These are phyloP conservation scores for Agrilus mali DNA, from an alignment of 2,888 invertebrate genomes.

Conservation along the genomic window DNA sequence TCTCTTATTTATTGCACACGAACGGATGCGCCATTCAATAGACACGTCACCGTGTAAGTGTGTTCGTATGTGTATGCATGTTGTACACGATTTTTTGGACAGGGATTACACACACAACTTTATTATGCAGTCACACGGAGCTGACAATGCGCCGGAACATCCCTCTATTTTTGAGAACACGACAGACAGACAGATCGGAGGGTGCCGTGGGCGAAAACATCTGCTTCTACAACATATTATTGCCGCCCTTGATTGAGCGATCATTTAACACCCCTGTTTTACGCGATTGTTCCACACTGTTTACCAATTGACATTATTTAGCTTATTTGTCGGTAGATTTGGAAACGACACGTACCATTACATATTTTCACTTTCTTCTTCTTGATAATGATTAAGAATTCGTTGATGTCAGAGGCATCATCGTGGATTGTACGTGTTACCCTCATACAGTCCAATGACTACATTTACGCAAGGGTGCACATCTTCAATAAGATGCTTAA, in stretches of 20 bases:
- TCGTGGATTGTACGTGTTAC: background rate
- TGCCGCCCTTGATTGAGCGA: constrained; percentile 18
- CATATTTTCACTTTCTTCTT: too few species aligned
- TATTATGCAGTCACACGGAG: constrained; percentile 2
- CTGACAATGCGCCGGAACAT: constrained; percentile 10
- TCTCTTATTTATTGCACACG: too few species aligned
- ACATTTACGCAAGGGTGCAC: constrained; percentile 21
- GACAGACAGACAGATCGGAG: constrained; percentile 6
- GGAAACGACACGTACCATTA: too few species aligned
- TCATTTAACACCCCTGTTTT: constrained; percentile 19
- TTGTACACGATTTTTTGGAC: too few species aligned
- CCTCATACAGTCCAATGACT: constrained; percentile 5
- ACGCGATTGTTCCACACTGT: constrained; percentile 11
- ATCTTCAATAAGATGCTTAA: constrained; percentile 28
- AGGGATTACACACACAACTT: too few species aligned
- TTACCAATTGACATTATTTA: constrained; percentile 18
- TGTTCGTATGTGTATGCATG: too few species aligned
- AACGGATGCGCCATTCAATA: too few species aligned
- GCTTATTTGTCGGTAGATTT: constrained; percentile 6
- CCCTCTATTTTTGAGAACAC: constrained; percentile 7
- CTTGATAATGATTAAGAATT: too few species aligned
- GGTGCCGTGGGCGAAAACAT: constrained; percentile 15
- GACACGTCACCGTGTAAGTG: too few species aligned
- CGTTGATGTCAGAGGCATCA: background rate
- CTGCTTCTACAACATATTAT: constrained; percentile 15